Percentiles rank a stretch among this genome's conserved stretches.
Evolutionary conservation across 1,140 invertebrate genomes (phyloP).

Genomic region (Pseudoatta argentina): DNA sequence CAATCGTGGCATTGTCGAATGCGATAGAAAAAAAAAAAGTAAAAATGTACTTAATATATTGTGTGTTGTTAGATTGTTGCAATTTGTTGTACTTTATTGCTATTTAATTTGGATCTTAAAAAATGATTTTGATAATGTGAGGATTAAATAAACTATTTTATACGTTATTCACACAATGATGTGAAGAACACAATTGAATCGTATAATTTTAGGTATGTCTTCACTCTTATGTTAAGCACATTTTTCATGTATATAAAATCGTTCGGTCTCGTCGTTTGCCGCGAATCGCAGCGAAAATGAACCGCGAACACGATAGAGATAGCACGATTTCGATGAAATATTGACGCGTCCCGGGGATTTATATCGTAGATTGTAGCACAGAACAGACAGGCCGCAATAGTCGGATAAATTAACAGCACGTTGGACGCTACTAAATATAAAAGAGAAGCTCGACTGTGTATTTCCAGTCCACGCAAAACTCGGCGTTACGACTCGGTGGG

Average conservation of each 20-base stretch:
- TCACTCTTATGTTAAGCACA: neutral
- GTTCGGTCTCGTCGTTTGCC: conserved; percentile 25
- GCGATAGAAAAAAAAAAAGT: neutral
- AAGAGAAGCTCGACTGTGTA: conserved; percentile 63
- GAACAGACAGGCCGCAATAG: conserved; percentile 44
- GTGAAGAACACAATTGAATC: neutral
- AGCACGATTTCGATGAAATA: conserved; percentile 64
- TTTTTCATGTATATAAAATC: neutral
- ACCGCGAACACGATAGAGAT: conserved; percentile 35
- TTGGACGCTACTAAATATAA: conserved; percentile 71
- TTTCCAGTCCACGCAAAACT: conserved; percentile 48
- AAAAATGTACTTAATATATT: neutral
- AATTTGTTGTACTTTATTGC: neutral
- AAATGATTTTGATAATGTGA: neutral
- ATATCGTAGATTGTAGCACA: conserved; percentile 44
- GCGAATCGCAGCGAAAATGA: conserved; percentile 53
- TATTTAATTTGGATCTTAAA: neutral
- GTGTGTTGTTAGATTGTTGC: neutral
- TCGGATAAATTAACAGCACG: conserved; percentile 69
- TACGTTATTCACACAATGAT: neutral
- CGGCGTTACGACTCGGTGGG: conserved; percentile 59
- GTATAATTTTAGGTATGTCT: neutral
- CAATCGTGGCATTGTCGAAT: neutral
- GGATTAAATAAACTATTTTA: neutral
- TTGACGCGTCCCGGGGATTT: conserved; percentile 55